A percentile compares a stretch with the other conserved stretches of the same genome.
phyloP scores from a whole-genome alignment of 2,113 vertebrate genomes.

The Indicator maculatus region DNA sequence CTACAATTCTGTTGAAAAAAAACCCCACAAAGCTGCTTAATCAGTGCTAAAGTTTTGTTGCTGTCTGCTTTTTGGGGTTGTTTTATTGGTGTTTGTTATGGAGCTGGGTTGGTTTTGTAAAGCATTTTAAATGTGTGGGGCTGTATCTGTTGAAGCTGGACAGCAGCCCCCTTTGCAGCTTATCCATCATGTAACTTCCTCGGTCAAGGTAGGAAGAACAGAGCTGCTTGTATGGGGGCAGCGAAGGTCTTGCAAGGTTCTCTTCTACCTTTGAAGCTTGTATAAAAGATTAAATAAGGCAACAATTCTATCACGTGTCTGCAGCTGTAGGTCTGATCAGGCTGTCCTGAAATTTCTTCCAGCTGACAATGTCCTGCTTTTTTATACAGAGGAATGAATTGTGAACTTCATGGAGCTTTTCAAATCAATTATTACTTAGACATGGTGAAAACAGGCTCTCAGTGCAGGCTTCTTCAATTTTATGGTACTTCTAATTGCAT shows the following conservation, averaged over 20 bases:
- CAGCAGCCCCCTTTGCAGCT: background rate
- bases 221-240: background rate
- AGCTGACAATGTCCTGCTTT: background rate
- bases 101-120: no score
- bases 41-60: background rate
- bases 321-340: background rate
- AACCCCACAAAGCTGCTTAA: background rate
- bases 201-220: background rate
- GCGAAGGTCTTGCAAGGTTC: background rate
- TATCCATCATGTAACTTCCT: background rate
- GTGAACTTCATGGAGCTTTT: background rate
- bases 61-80: background rate
- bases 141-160: no score
- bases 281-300: background rate
- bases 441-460: background rate
- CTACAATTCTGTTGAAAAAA: background rate
- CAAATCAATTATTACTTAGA: background rate
- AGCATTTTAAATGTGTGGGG: no score
- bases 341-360: background rate
- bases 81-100: background rate
- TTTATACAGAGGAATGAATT: background rate
- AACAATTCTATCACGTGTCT: background rate
- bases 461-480: background rate
- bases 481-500: background rate
- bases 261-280: background rate